Evolutionary conservation across 2,797 vertebrate genomes (phyloP).

Genomic region (Myotis findleyi): DNA sequence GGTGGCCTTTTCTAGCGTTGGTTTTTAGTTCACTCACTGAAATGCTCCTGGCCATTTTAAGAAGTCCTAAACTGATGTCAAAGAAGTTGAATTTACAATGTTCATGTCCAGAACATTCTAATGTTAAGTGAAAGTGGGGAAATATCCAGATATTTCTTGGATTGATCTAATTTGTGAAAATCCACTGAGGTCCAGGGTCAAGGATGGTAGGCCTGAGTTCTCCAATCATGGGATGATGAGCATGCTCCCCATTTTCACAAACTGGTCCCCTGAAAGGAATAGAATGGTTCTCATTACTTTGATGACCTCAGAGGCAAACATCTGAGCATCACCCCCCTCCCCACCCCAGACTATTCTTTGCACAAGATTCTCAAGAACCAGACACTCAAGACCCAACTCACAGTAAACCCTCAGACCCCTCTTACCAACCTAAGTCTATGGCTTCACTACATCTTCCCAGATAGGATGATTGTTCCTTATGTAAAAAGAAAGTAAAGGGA

Average conservation of each 20-base stretch:
- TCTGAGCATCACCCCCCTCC: background rate
- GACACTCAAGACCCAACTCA: too few relatives aligned
- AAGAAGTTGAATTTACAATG: constrained; percentile 46
- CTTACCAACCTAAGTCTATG: background rate
- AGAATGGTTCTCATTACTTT: background rate
- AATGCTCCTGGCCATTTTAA: constrained; percentile 66
- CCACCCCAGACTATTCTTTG: background rate
- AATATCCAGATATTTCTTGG: background rate
- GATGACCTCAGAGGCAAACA: background rate
- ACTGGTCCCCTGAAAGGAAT: background rate
- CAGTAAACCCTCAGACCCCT: background rate
- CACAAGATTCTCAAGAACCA: background rate
- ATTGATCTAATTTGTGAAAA: background rate
- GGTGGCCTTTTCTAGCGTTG: background rate
- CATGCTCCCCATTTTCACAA: background rate
- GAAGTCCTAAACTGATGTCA: constrained; percentile 26
- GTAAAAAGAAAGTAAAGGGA: background rate
- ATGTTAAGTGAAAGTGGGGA: background rate
- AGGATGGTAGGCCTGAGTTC: background rate
- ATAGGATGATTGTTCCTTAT: background rate
- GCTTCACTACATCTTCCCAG: background rate
- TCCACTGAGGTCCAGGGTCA: background rate
- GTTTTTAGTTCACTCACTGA: constrained; percentile 54
- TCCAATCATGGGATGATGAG: background rate
- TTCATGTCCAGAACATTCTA: background rate